Evolutionary conservation across 2,888 invertebrate genomes (phyloP), one percentile per base, ranked within the genome.

Genomic region (Masnerella sp.): DNA sequence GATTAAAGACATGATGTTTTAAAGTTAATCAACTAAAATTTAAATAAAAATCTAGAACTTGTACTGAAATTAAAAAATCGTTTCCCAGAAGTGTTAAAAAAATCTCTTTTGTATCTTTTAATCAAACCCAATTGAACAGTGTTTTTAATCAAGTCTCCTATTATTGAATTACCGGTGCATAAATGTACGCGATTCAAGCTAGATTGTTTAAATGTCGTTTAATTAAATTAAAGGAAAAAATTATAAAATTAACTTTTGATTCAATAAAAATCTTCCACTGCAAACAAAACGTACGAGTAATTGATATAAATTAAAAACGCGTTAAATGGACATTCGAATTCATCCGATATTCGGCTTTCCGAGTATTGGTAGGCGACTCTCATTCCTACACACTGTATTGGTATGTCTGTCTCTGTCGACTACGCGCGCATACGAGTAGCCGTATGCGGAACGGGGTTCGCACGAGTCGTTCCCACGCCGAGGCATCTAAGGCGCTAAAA

Each of bases 391-490:
- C 28, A 43, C 20, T 11, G 12, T 12, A n/a, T 28, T 15, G 15
- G 14, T n/a, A 14, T 14, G 9, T 40, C 59, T 40, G 11, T 47
- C 61, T 49, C 36, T 1, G 40, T 45, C 43, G 17, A 34, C 30
- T 64, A 67, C 25, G 64, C 58, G 52, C 42, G 69, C 68, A 56
- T 56, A 69, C 49, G 77, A 43, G 65, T 65, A 72, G 69, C 59
- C 71, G 72, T 71, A 69, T 40, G 65, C 61, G 64, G 69, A 75
- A 69, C 58, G 70, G 74, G 74, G 70, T 74, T 74, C 76, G 73
- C 78, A 76, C 80, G 77, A 79, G 78, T 79, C 80, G 82, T 86
- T 86, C 86, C 84, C 86, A 86, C 85, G 85, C 78, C 77, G 74
- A 79, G 81, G 79, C 81, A 80, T 82, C 80, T 82, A 81, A 84